Percentiles rank a stretch among this genome's conserved stretches.
Conservation (phyloP, 2,797 vertebrate genomes). For the Rhinophrynus dorsalis region DNA sequence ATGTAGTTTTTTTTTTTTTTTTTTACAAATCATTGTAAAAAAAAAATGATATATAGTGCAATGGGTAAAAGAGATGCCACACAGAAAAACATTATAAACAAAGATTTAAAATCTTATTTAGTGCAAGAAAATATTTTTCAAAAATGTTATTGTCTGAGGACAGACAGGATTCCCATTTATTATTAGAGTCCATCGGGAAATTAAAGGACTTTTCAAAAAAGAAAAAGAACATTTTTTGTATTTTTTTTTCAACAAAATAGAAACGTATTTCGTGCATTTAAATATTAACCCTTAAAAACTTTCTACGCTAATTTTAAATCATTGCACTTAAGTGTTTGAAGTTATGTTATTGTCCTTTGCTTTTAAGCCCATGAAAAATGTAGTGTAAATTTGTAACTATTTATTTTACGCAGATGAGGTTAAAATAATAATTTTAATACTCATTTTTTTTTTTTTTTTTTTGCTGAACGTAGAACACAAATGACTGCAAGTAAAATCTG, state of each 20-base stretch:
- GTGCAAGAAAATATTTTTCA: slow-evolving; percentile 35
- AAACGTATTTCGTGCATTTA: slow-evolving; percentile 40
- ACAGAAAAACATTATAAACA: slow-evolving; percentile 36
- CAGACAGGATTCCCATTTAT: slow-evolving; percentile 30
- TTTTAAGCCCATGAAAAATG: slow-evolving; percentile 17
- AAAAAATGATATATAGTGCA: slow-evolving; percentile 38
- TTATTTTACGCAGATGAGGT: slow-evolving; percentile 9
- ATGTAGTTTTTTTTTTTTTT: slow-evolving; percentile 17
- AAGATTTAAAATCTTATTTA: slow-evolving; percentile 38
- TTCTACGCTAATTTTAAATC: slow-evolving; percentile 41
- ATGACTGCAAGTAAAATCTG: neutral
- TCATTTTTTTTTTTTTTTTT: too few relatives aligned
- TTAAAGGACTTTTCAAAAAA: slow-evolving; percentile 26
- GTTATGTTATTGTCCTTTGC: slow-evolving; percentile 30
- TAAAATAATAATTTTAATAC: neutral
- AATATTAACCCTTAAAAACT: slow-evolving; percentile 30
- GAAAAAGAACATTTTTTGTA: slow-evolving; percentile 3
- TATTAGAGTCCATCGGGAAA: slow-evolving; percentile 45
- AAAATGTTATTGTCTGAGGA: slow-evolving; percentile 40
- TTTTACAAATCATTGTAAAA: slow-evolving; percentile 33
- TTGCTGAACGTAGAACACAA: slow-evolving; percentile 2
- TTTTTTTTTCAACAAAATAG: slow-evolving; percentile 24
- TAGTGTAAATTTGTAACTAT: neutral
- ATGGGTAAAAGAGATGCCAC: slow-evolving; percentile 32
- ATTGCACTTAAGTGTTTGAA: slow-evolving; percentile 43